A percentile compares a stretch with the other conserved stretches of the same genome.
Evolutionary conservation across 1,140 invertebrate species (phyloP).

Genomic region (Sycophila sp.): DNA sequence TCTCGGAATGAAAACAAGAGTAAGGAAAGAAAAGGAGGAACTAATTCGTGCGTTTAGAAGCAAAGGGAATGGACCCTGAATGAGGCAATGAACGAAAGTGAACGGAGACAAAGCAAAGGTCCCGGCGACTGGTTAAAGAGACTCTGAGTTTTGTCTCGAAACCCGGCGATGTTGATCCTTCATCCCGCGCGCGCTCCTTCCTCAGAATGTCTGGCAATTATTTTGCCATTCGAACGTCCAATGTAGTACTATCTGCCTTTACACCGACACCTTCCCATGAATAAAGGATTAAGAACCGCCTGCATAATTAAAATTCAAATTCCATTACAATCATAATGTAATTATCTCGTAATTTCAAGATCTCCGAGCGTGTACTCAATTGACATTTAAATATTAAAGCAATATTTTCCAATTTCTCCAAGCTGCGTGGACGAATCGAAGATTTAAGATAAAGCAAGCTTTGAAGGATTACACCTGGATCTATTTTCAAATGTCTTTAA

Average conservation of each 20-base stretch:
- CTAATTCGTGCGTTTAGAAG: conserved; percentile 23
- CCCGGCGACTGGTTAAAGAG: background rate
- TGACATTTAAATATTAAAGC: too few species aligned
- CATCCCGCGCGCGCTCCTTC: background rate
- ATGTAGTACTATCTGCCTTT: background rate
- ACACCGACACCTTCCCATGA: background rate
- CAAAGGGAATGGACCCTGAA: conserved; percentile 18
- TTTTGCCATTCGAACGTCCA: background rate
- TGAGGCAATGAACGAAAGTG: background rate
- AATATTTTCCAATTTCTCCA: too few species aligned
- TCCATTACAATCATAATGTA: too few species aligned
- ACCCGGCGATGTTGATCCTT: background rate
- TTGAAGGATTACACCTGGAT: too few species aligned
- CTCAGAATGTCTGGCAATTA: background rate
- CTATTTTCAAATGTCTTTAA: too few species aligned
- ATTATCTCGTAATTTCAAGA: too few species aligned
- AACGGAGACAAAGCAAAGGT: conserved; percentile 20
- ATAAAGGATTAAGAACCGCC: too few species aligned
- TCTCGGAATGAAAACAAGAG: conserved; percentile 3
- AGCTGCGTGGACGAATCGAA: too few species aligned
- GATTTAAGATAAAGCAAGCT: too few species aligned
- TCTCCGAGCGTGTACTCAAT: too few species aligned
- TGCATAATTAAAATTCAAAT: too few species aligned
- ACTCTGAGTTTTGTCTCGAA: background rate
- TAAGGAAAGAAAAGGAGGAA: conserved; percentile 10